phyloP scores from a whole-genome alignment of 2,797 vertebrate genomes.

The Melanotaenia nigrans region DNA sequence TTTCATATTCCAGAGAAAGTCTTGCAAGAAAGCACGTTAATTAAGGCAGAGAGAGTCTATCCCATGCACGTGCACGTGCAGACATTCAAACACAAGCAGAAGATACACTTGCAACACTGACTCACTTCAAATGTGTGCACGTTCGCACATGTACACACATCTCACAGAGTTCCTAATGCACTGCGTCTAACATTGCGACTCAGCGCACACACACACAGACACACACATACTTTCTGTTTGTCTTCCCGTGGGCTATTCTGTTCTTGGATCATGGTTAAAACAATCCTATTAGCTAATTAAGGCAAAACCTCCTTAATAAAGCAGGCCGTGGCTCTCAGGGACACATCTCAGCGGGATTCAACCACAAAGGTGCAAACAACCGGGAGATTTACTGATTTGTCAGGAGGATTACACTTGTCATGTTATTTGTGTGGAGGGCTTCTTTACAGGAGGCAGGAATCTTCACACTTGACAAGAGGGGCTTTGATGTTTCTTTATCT shows the following conservation, averaged over 20 bases:
- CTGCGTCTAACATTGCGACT: constrained; percentile 18
- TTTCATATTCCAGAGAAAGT: constrained; percentile 74
- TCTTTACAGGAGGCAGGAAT: constrained; percentile 36
- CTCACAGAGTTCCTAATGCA: constrained; percentile 24
- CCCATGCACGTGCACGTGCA: neutral
- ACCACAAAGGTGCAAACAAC: constrained; percentile 66
- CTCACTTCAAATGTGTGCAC: constrained; percentile 40
- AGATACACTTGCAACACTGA: constrained; percentile 24
- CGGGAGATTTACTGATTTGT: constrained; percentile 61
- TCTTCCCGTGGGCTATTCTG: constrained; percentile 74
- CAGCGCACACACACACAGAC: constrained; percentile 28
- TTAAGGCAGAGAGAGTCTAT: constrained; percentile 55
- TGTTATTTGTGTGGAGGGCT: constrained; percentile 50
- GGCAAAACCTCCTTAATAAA: constrained; percentile 73
- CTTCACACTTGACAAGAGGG: constrained; percentile 48
- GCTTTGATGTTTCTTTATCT: constrained; percentile 66
- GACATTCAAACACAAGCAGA: constrained; percentile 25
- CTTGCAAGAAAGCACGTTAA: constrained; percentile 70
- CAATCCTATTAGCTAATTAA: constrained; percentile 83
- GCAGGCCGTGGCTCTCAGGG: constrained; percentile 53
- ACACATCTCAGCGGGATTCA: constrained; percentile 60
- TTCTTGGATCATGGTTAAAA: constrained; percentile 81
- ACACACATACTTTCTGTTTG: constrained; percentile 58
- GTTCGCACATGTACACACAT: constrained; percentile 15
- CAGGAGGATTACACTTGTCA: constrained; percentile 67